Evolutionary conservation across 2,888 invertebrate species (phyloP).

Genomic region (Dendrolimus pini): DNA sequence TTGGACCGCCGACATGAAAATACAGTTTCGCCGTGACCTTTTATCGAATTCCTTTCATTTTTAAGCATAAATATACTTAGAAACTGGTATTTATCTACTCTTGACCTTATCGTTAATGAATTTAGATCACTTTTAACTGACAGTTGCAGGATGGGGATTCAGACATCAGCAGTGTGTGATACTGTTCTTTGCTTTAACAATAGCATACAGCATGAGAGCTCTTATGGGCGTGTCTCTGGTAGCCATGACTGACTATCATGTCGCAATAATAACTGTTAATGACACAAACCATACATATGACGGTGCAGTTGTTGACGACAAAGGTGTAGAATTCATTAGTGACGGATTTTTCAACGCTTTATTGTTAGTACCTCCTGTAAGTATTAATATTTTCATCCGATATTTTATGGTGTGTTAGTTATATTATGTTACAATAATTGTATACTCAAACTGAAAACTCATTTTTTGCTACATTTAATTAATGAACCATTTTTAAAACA

Average conservation of each 20-base stretch:
- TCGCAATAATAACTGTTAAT: not conserved
- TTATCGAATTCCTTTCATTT: no score
- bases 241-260: constrained; percentile 66
- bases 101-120: no score
- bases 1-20: no score
- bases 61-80: no score
- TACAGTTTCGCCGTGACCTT: no score
- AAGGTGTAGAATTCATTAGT: constrained; percentile 15
- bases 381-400: not conserved
- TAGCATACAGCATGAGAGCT: constrained; percentile 79
- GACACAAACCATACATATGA: not conserved
- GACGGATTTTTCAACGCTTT: constrained; percentile 30
- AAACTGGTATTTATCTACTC: no score
- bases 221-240: constrained; percentile 81
- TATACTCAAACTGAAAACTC: no score
- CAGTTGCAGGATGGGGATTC: constrained; percentile 45
- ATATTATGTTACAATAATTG: no score
- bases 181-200: constrained; percentile 72
- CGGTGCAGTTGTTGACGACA: constrained; percentile 3
- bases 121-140: not conserved
- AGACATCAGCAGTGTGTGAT: constrained; percentile 78
- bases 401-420: no score
- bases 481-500: no score
- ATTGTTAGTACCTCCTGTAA: constrained; percentile 37
- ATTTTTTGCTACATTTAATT: no score